Evolutionary conservation across 2,113 vertebrate genomes (phyloP).

Genomic region (Zingel zingel): DNA sequence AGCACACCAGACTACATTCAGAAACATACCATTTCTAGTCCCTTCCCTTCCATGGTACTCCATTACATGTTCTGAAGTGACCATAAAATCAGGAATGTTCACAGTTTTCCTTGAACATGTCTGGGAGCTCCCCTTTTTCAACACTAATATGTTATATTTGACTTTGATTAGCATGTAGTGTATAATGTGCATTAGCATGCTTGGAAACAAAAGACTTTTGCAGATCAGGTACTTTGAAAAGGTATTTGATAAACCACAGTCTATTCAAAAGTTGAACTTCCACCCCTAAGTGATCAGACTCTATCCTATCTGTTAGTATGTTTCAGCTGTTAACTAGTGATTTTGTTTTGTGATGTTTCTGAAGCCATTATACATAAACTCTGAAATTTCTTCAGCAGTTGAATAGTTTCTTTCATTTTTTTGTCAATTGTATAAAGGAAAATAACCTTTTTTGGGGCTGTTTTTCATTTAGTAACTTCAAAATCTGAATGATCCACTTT

Average conservation of each 20-base stretch:
- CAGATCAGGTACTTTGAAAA: background rate
- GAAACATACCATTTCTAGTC: background rate
- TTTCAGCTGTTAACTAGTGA: background rate
- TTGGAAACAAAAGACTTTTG: background rate
- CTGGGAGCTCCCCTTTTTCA: background rate
- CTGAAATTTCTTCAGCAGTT: background rate
- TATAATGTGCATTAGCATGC: background rate
- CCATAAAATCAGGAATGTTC: conserved; percentile 14
- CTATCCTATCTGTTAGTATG: background rate
- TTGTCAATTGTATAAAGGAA: background rate
- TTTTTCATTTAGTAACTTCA: background rate
- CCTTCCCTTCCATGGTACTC: background rate
- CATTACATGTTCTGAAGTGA: background rate
- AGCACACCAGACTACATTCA: background rate
- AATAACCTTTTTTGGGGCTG: background rate
- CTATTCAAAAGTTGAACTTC: background rate
- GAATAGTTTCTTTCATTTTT: background rate
- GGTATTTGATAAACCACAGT: background rate
- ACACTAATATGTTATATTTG: background rate
- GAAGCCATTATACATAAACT: background rate
- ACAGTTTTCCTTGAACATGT: conserved; percentile 3
- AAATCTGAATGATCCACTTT: too few relatives aligned
- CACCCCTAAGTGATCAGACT: background rate
- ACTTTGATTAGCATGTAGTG: background rate
- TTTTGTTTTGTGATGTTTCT: too few relatives aligned